Conservation (phyloP, 1,140 invertebrate species). For the Babylonia areolata region DNA sequence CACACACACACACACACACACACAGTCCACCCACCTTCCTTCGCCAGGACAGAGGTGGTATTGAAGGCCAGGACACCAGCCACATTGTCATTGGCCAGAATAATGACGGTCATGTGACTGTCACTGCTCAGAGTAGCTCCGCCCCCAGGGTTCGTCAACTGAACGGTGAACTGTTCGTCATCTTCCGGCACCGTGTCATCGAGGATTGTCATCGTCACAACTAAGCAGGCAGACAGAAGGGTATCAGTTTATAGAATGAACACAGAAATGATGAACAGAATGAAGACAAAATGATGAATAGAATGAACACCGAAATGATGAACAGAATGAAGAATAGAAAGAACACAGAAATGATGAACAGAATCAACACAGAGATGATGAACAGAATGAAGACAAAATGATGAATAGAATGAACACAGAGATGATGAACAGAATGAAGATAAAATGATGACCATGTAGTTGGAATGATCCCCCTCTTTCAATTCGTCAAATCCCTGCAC, state of each 20-base stretch:
- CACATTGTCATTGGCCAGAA: constrained; percentile 74
- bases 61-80: constrained; percentile 68
- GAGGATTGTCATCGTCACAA: constrained; percentile 68
- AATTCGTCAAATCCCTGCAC: too few relatives aligned
- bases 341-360: too few relatives aligned
- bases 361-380: not conserved
- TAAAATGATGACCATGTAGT: too few relatives aligned
- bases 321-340: too few relatives aligned
- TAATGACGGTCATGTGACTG: constrained; percentile 60
- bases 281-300: too few relatives aligned
- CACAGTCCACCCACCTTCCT: constrained; percentile 63
- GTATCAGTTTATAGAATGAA: too few relatives aligned
- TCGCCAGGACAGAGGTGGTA: constrained; percentile 60
- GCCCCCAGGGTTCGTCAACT: constrained; percentile 62
- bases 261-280: constrained; percentile 12
- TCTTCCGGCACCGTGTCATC: constrained; percentile 69
- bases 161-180: constrained; percentile 65
- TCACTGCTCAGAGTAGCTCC: constrained; percentile 59
- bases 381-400: not conserved
- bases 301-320: too few relatives aligned
- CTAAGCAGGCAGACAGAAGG: constrained; percentile 49
- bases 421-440: too few relatives aligned
- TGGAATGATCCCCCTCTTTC: too few relatives aligned
- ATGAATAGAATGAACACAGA: too few relatives aligned
- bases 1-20: not conserved